Evolutionary conservation across 2,113 vertebrate genomes (phyloP).

Genomic region (Nothobranchius furzeri): DNA sequence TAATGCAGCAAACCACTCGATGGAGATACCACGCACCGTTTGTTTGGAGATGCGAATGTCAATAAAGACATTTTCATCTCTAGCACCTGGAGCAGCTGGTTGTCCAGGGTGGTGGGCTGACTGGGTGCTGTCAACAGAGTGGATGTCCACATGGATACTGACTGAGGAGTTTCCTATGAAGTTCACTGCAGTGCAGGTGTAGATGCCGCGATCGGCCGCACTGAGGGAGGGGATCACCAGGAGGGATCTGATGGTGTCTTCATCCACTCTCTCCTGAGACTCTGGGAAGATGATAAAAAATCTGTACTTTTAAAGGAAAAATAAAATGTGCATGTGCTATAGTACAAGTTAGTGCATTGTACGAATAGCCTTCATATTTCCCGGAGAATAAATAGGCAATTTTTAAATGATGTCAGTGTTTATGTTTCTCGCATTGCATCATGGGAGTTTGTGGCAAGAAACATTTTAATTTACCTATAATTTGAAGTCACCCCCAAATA

Average conservation of each 20-base stretch:
- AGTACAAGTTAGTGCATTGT: too few species aligned
- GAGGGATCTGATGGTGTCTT: constrained; percentile 83
- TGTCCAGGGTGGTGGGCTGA: constrained; percentile 24
- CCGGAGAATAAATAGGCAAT: too few species aligned
- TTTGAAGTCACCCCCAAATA: too few species aligned
- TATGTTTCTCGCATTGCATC: too few species aligned
- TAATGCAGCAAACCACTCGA: constrained; percentile 84
- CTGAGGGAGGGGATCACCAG: constrained; percentile 81
- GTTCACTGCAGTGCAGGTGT: constrained; percentile 86
- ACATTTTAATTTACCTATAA: too few species aligned
- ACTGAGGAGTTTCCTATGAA: constrained; percentile 83
- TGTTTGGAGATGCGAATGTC: constrained; percentile 87
- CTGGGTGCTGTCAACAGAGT: constrained; percentile 32
- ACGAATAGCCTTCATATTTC: too few species aligned
- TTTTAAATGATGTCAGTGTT: too few species aligned
- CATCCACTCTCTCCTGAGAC: constrained; percentile 75
- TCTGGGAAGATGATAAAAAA: constrained; percentile 67
- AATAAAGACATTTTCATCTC: constrained; percentile 76
- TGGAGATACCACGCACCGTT: constrained; percentile 83
- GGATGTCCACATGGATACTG: constrained; percentile 72
- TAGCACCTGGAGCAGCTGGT: neutral
- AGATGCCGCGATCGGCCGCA: constrained; percentile 79
- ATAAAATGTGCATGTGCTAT: neutral
- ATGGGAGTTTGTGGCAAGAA: too few species aligned
- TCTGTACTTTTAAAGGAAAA: neutral